A percentile compares a stretch with the other conserved stretches of the same genome.
Conservation (phyloP, 2,797 vertebrate species). For the Staurois parvus region DNA sequence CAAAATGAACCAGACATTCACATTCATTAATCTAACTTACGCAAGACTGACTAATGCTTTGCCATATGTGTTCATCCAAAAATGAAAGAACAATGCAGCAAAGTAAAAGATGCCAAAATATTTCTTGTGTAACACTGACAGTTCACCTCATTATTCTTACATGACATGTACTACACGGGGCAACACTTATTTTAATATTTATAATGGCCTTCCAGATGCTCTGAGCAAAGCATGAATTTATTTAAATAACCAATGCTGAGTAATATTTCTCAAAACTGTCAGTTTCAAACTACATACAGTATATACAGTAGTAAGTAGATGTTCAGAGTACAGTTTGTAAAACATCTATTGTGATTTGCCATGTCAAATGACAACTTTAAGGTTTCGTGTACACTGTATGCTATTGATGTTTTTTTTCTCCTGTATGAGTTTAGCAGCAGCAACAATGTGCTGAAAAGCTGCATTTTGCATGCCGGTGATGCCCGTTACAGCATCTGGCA, state of each 20-base stretch:
- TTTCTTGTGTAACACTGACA: constrained; percentile 5
- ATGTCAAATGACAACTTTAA: too few relatives aligned
- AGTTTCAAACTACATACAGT: too few relatives aligned
- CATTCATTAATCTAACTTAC: background rate
- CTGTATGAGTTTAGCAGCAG: too few relatives aligned
- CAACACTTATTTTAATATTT: background rate
- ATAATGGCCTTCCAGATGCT: constrained; percentile 7
- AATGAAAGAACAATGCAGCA: constrained; percentile 9
- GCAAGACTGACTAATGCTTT: constrained; percentile 11
- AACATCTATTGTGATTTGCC: too few relatives aligned
- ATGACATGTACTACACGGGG: constrained; percentile 21
- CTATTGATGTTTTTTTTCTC: too few relatives aligned
- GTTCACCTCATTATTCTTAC: constrained; percentile 24
- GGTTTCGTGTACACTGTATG: too few relatives aligned
- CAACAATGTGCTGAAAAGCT: too few relatives aligned
- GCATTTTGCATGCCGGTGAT: too few relatives aligned
- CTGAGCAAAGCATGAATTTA: background rate
- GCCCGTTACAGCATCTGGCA: too few relatives aligned
- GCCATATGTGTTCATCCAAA: constrained; percentile 34
- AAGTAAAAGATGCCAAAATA: background rate
- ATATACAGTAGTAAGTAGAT: too few relatives aligned
- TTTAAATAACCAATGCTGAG: background rate
- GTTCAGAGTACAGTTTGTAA: too few relatives aligned
- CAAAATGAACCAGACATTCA: constrained; percentile 1
- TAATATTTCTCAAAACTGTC: too few relatives aligned